Conservation (phyloP, 2,888 invertebrate genomes). For the Bhutanitis thaidina region DNA sequence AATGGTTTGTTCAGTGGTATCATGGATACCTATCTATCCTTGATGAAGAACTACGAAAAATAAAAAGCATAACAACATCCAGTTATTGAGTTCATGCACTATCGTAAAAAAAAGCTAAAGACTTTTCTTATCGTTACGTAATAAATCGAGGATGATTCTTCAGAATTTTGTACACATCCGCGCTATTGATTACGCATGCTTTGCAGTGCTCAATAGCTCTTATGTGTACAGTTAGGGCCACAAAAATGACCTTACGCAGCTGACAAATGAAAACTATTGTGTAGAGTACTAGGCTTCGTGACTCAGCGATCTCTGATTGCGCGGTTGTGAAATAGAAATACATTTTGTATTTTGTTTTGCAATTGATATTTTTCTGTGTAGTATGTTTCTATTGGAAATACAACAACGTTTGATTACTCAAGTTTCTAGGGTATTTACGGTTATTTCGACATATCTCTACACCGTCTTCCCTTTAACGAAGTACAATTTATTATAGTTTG, state of each 20-base stretch:
- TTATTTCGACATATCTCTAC: too few species aligned
- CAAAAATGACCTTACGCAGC: conserved; percentile 20
- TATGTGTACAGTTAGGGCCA: conserved; percentile 21
- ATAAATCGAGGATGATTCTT: background rate
- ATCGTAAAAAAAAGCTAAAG: too few species aligned
- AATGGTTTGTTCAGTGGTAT: too few species aligned
- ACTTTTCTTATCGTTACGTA: background rate
- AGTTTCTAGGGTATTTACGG: too few species aligned
- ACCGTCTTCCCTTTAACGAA: too few species aligned
- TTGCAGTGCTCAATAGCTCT: conserved; percentile 1
- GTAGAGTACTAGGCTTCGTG: background rate
- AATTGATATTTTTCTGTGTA: background rate
- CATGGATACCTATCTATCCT: too few species aligned
- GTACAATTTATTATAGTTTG: too few species aligned
- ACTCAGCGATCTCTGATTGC: conserved; percentile 3
- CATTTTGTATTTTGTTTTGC: background rate
- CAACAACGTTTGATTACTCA: too few species aligned
- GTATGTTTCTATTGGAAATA: too few species aligned
- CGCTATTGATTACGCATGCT: conserved; percentile 6
- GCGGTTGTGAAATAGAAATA: conserved; percentile 8
- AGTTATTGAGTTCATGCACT: too few species aligned
- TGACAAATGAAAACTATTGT: conserved; percentile 9
- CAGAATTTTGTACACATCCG: background rate
- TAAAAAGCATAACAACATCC: too few species aligned
- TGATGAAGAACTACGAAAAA: too few species aligned